A percentile compares a stretch with the other conserved stretches of the same genome.
These are phyloP conservation scores for Scrobipalpa atriplicella DNA, from an alignment of 2,888 invertebrate species.

Conservation along the genomic window DNA sequence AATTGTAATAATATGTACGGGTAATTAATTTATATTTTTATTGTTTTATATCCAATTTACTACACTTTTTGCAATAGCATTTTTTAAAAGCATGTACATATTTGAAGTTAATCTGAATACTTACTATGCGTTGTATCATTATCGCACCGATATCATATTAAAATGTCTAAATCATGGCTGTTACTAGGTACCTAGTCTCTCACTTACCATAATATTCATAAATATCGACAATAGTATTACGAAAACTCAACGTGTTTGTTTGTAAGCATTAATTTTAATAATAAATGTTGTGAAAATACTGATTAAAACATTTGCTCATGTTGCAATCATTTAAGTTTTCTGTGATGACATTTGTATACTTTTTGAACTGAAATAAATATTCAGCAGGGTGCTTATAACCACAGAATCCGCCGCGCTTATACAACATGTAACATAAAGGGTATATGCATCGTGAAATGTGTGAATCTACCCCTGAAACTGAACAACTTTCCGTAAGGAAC, in stretches of 20 bases:
- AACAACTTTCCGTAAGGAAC: too few species aligned
- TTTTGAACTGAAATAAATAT: neutral
- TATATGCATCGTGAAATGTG: too few species aligned
- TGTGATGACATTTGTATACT: neutral
- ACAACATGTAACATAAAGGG: too few species aligned
- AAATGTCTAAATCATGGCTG: constrained; percentile 6
- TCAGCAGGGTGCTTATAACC: too few species aligned
- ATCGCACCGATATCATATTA: neutral
- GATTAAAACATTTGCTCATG: constrained; percentile 5
- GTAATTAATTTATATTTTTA: too few species aligned
- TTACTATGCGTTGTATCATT: neutral
- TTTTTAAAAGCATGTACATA: neutral
- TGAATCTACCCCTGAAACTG: too few species aligned
- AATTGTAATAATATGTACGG: too few species aligned
- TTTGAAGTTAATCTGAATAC: neutral
- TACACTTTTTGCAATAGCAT: too few species aligned
- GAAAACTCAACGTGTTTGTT: constrained; percentile 14
- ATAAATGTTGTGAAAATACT: constrained; percentile 12
- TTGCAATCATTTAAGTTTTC: neutral
- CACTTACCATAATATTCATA: neutral
- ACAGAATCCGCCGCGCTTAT: too few species aligned
- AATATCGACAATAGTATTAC: constrained; percentile 11
- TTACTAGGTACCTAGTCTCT: constrained; percentile 3
- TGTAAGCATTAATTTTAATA: neutral
- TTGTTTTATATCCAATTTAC: too few species aligned